Percentiles rank a stretch among this genome's conserved stretches.
These are phyloP conservation scores for Parauchenoglanis punctatus DNA, from an alignment of 2,797 vertebrate species.

Conservation along the genomic window DNA sequence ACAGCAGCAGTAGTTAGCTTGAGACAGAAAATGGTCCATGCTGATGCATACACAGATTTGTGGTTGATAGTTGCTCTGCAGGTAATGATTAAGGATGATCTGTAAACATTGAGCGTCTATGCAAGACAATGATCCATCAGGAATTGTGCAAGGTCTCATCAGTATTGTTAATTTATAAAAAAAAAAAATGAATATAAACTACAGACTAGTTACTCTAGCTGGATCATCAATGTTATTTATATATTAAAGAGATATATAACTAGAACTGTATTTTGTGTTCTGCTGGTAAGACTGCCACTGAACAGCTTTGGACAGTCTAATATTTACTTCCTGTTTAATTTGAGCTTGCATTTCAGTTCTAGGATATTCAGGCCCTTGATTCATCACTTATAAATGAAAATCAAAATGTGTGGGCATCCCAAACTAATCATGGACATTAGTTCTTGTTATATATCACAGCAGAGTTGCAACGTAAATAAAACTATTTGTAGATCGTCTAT, in stretches of 20 bases:
- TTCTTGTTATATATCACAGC: not conserved
- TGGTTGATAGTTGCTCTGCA: slow-evolving; percentile 15
- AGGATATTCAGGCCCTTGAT: not conserved
- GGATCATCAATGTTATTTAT: not conserved
- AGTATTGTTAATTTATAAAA: not conserved
- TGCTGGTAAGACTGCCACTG: not conserved
- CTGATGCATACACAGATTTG: not conserved
- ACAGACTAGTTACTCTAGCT: not conserved
- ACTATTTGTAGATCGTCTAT: not conserved
- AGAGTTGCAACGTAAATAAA: slow-evolving; percentile 2
- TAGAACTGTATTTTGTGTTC: not conserved
- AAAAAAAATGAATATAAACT: not conserved
- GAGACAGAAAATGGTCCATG: not conserved
- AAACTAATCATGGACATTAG: not conserved
- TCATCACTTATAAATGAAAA: not conserved
- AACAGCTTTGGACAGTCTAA: not conserved
- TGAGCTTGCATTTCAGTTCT: not conserved
- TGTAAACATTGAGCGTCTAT: slow-evolving; percentile 34
- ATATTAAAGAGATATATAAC: no score
- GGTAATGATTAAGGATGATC: slow-evolving; percentile 18
- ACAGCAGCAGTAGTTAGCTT: slow-evolving; percentile 33
- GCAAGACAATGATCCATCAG: slow-evolving; percentile 20
- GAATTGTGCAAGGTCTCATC: not conserved
- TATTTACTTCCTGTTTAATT: not conserved
- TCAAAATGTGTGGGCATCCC: not conserved